Base-by-base conservation (phyloP, 2,113 vertebrate species). In the Callithrix jacchus region DNA sequence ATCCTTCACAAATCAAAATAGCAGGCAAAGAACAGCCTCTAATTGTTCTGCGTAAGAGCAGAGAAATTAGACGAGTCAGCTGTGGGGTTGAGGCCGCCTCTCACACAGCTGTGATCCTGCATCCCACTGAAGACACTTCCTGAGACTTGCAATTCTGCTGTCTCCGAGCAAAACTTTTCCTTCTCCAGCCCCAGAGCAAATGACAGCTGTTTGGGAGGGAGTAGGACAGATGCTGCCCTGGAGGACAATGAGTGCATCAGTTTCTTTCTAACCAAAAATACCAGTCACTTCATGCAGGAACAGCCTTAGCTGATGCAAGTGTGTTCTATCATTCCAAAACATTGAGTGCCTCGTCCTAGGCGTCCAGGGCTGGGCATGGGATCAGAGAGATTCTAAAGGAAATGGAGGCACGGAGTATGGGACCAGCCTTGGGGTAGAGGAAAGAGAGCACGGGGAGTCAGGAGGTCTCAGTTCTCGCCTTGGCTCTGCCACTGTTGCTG, bases 31-130 rank as follows among this genome's bases (percentile, higher is more conserved):
- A 98, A 97, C 97, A 97, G 95, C 97, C 54, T 97, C n/a, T 89
- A 95, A 98, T 98, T 97, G 97, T 97, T 98, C 97, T 90, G 95
- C 73, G 94, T 93, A 97, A 97, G 94, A 97, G 97, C 88, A 92
- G 97, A 93, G 87, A 97, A 97, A 98, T 97, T 97, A 96, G 93
- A 92, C 30, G 16, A 97, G 95, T 97, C 98, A 97, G 97, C 98
- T 97, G 97, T 66, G 97, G 94, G 97, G 93, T 90, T 47, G 93
- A 77, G 96, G 20, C 97, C 77, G 93, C 95, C 89, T 97, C 98
- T 97, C 84, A 95, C 98, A 93, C 98, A 98, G 97, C 98, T 98
- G 98, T 30, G 89, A 95, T 86, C 95, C 95, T 1, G 4, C 79
- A 64, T 58, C 82, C 84, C 25, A 1, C 93, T 68, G 87, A 70